These are phyloP conservation scores for Ostrea edulis DNA, from an alignment of 1,140 invertebrate genomes.

Conservation along the genomic window DNA sequence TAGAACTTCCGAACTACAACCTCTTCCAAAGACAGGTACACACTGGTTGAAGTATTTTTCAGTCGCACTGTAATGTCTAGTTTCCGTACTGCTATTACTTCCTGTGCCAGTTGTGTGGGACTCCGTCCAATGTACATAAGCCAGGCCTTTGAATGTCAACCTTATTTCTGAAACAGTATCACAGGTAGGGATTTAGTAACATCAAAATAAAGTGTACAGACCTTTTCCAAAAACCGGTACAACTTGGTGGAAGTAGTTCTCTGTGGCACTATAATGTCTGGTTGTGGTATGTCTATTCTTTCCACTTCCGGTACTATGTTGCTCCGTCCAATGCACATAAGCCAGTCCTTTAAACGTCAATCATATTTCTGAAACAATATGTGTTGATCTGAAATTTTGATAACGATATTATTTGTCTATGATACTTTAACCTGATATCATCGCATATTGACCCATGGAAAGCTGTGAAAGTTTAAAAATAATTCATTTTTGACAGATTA, in stretches of 20 bases:
- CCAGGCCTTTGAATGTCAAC: conserved; percentile 65
- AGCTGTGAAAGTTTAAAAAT: too few relatives aligned
- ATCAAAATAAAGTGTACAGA: conserved; percentile 32
- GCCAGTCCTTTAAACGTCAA: conserved; percentile 67
- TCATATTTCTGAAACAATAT: conserved; percentile 64
- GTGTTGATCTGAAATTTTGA: neutral
- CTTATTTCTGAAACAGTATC: conserved; percentile 64
- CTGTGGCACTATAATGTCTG: conserved; percentile 63
- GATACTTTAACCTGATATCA: neutral
- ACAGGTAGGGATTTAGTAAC: neutral
- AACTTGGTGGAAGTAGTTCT: conserved; percentile 69
- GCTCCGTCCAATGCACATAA: conserved; percentile 71
- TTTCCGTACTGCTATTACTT: conserved; percentile 62
- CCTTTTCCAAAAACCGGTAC: conserved; percentile 68
- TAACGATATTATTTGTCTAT: neutral
- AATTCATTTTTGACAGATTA: too few relatives aligned
- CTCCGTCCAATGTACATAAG: conserved; percentile 71
- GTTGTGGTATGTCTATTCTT: conserved; percentile 66
- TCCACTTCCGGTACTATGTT: conserved; percentile 65
- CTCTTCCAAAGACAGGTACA: conserved; percentile 66
- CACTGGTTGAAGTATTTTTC: conserved; percentile 69
- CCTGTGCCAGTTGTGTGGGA: conserved; percentile 64
- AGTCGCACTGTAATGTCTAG: conserved; percentile 62
- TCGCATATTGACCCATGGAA: too few relatives aligned
- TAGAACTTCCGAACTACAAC: conserved; percentile 48